Conservation (phyloP, 1,140 invertebrate genomes). For the Microplitis mediator region DNA sequence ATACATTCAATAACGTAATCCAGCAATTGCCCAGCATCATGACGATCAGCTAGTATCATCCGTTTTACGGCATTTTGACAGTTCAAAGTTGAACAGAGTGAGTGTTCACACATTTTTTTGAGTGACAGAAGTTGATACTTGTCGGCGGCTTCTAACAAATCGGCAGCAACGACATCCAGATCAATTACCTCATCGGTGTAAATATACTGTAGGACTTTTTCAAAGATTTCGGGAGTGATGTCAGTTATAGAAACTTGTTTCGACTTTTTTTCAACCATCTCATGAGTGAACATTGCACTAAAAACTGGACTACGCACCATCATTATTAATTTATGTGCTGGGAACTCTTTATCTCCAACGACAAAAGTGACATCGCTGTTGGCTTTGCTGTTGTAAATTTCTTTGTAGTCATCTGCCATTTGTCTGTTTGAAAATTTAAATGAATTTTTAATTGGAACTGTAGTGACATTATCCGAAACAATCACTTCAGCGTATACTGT, state of each 20-base stretch:
- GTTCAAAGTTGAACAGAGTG: neutral
- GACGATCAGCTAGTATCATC: neutral
- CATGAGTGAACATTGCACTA: constrained; percentile 68
- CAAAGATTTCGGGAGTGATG: constrained; percentile 49
- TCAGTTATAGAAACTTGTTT: constrained; percentile 66
- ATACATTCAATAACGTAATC: too few species aligned
- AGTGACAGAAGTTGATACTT: constrained; percentile 2
- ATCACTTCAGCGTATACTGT: neutral
- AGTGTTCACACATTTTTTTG: neutral
- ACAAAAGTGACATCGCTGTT: neutral
- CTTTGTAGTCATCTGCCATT: neutral
- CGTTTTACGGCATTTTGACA: neutral
- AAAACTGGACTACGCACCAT: constrained; percentile 66
- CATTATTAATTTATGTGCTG: constrained; percentile 30
- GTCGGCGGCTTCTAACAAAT: constrained; percentile 5
- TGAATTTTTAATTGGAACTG: neutral
- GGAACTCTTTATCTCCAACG: neutral
- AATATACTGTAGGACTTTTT: constrained; percentile 15
- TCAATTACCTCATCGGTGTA: neutral
- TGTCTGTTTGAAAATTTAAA: neutral
- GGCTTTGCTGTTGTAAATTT: neutral
- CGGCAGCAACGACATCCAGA: neutral
- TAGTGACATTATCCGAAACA: neutral
- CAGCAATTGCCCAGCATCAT: too few species aligned
- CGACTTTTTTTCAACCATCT: constrained; percentile 64